These are phyloP conservation scores for Calyptommatus sinebrachiatus DNA, from an alignment of 2,113 vertebrate species.

Conservation along the genomic window DNA sequence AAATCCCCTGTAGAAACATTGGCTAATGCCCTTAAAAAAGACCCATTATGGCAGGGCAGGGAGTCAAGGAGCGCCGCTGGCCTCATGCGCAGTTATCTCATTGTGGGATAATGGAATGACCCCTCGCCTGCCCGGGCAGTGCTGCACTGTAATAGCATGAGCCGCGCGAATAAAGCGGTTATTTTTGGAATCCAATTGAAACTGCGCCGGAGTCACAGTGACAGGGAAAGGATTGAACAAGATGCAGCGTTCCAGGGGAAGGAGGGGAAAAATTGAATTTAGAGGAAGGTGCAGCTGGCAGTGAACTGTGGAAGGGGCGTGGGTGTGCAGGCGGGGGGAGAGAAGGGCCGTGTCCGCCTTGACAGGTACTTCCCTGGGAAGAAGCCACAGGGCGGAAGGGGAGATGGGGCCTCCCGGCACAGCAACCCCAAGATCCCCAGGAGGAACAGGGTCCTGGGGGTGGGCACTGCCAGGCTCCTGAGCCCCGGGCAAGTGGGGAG, in stretches of 20 bases:
- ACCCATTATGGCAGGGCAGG: constrained; percentile 67
- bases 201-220: constrained; percentile 61
- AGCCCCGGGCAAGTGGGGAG: too few relatives aligned
- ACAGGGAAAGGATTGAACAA: constrained; percentile 71
- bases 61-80: constrained; percentile 74
- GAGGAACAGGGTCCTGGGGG: too few relatives aligned
- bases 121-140: constrained; percentile 73
- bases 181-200: constrained; percentile 82
- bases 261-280: constrained; percentile 63
- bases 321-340: too few relatives aligned
- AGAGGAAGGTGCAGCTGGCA: constrained; percentile 39
- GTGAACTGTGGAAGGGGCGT: constrained; percentile 3
- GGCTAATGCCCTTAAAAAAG: constrained; percentile 73
- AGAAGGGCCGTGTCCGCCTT: not conserved
- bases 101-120: constrained; percentile 84
- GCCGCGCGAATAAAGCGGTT: constrained; percentile 79
- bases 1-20: constrained; percentile 69
- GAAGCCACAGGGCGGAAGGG: not conserved
- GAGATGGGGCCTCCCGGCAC: not conserved
- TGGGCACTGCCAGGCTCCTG: too few relatives aligned
- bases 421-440: not conserved
- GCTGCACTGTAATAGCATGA: constrained; percentile 76
- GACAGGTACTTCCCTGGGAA: too few relatives aligned
- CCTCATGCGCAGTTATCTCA: constrained; percentile 72
- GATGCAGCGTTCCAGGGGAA: constrained; percentile 61